These are phyloP conservation scores for Narcine bancroftii DNA, from an alignment of 2,113 vertebrate genomes.

Conservation along the genomic window DNA sequence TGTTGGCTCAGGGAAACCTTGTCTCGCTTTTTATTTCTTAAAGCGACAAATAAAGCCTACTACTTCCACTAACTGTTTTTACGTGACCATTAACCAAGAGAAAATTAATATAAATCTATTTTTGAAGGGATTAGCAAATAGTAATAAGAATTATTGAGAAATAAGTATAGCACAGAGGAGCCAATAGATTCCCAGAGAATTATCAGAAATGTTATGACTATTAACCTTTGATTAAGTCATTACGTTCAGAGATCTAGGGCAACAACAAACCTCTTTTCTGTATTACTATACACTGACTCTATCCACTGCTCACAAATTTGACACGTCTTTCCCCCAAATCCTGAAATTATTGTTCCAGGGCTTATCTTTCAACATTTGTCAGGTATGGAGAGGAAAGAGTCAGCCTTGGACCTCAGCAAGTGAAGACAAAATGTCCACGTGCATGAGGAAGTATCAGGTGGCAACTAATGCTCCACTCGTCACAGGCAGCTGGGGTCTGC, in stretches of 20 bases:
- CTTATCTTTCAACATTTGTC: neutral
- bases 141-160: neutral
- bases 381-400: neutral
- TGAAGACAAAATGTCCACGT: neutral
- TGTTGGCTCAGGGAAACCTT: no score
- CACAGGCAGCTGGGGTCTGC: neutral
- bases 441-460: neutral
- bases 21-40: no score
- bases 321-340: neutral
- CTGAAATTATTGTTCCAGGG: neutral
- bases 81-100: neutral
- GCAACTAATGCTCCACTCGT: neutral
- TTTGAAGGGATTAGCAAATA: neutral
- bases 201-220: neutral
- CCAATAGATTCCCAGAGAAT: neutral
- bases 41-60: no score
- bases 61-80: neutral
- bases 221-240: neutral
- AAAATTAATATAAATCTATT: neutral
- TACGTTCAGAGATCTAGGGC: neutral
- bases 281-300: neutral
- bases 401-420: neutral
- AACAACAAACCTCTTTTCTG: neutral
- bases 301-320: neutral
- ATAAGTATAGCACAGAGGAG: neutral